Conservation (phyloP, 2,888 invertebrate genomes). For the Cryptosula pallasiana region DNA sequence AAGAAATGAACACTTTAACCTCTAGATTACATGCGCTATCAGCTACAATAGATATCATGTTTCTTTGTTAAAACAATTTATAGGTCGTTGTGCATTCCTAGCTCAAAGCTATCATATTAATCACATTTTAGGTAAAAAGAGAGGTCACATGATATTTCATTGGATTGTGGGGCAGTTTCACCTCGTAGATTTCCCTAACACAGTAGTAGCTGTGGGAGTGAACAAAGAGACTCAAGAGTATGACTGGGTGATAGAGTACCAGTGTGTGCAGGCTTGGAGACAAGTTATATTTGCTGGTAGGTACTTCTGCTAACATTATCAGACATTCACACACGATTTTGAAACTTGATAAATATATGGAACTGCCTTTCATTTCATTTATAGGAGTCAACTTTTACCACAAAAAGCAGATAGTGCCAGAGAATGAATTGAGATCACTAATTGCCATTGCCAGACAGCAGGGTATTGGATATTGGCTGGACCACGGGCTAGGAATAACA, state of each 20-base stretch:
- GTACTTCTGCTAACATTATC: no score
- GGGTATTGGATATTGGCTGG: constrained; percentile 6
- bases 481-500: background rate
- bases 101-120: no score
- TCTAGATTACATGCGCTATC: no score
- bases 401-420: background rate
- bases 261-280: constrained; percentile 6
- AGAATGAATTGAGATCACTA: background rate
- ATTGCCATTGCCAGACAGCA: constrained; percentile 7
- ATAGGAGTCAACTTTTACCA: constrained; percentile 17
- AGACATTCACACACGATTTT: no score
- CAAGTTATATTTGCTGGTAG: background rate
- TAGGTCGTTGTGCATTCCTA: no score
- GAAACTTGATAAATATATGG: no score
- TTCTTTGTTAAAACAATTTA: no score
- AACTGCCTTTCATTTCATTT: no score
- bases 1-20: no score
- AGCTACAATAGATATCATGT: no score
- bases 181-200: background rate
- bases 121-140: background rate
- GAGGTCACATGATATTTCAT: background rate
- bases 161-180: background rate
- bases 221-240: background rate
- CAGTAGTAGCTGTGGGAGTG: constrained; percentile 9
- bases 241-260: constrained; percentile 15